Evolutionary conservation across 2,888 invertebrate genomes (phyloP), one percentile per base, ranked within the genome.

Genomic region (Drosophila anomalata): DNA sequence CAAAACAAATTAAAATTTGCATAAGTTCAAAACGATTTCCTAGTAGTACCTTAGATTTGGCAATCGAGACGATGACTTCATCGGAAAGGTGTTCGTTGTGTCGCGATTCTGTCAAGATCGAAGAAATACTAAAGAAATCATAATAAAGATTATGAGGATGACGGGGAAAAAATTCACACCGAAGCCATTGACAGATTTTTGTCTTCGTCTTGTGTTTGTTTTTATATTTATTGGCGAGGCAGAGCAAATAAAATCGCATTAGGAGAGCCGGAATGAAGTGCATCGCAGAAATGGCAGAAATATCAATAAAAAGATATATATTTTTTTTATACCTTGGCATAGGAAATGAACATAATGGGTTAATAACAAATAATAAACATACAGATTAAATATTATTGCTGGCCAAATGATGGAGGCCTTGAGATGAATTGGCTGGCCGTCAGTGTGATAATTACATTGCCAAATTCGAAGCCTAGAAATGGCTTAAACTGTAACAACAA

Each of bases 191-290:
- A 61, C 39, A 69, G 55, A 65, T 70, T 61, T 52, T 24, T 4
- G 22, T 4, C 22, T 24, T 24, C 22, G 2, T 33, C 11, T 29
- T 51, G 24, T 60, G 47, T 75, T 73, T 55, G 20, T 50, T 61
- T 48, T 39, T 59, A 31, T 68, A 62, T 78, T 77, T 79, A 71
- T 66, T 54, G 65, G 73, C 77, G 73, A 53, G 63, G 73, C 79
- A 67, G 73, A 33, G 68, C 68, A 84, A 79, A 79, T 71, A 78
- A 84, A 76, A 81, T 73, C 76, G 66, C 68, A 76, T 79, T 79
- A 79, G 77, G 71, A 50, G 54, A 44, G 73, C 69, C 31, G 52
- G 33, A 57, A 47, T 31, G 20, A 26, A 54, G 44, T 46, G 59
- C 53, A 33, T 26, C 11, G 33, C 33, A 53, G 42, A 51, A 67